A percentile compares a stretch with the other conserved stretches of the same genome.
Conservation (phyloP, 2,113 vertebrate species). For the Oreochromis aureus region DNA sequence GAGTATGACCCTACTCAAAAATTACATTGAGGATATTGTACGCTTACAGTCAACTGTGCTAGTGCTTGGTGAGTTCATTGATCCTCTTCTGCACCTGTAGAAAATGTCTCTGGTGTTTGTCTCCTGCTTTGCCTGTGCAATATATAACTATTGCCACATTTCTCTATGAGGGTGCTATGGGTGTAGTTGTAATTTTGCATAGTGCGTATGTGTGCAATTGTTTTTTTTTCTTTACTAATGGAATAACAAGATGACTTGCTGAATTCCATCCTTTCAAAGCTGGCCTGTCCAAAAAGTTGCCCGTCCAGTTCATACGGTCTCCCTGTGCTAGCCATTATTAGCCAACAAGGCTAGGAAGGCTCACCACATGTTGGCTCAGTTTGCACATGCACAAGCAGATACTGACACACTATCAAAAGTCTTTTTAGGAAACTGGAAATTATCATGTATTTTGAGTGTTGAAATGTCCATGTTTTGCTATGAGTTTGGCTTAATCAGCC, state of each 20-base stretch:
- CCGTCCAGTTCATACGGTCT: neutral
- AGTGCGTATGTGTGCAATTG: neutral
- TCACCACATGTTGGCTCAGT: neutral
- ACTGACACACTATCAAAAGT: no score
- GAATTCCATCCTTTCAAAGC: neutral
- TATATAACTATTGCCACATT: neutral
- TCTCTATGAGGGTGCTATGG: neutral
- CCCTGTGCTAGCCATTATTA: neutral
- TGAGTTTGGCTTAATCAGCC: neutral
- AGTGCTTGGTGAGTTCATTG: neutral
- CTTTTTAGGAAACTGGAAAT: neutral
- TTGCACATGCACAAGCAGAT: neutral
- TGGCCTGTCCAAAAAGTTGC: neutral
- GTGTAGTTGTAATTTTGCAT: neutral
- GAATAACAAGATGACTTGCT: neutral
- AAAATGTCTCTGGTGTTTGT: neutral
- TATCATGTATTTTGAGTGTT: neutral
- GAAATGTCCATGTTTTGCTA: neutral
- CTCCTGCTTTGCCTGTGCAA: neutral
- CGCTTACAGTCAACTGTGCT: neutral
- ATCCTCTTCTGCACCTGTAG: neutral
- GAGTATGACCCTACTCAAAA: neutral
- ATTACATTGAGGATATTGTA: neutral
- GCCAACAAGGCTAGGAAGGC: neutral
- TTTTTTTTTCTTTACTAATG: neutral